Conservation (phyloP, 2,888 invertebrate genomes). For the Megalurothrips usitatus region DNA sequence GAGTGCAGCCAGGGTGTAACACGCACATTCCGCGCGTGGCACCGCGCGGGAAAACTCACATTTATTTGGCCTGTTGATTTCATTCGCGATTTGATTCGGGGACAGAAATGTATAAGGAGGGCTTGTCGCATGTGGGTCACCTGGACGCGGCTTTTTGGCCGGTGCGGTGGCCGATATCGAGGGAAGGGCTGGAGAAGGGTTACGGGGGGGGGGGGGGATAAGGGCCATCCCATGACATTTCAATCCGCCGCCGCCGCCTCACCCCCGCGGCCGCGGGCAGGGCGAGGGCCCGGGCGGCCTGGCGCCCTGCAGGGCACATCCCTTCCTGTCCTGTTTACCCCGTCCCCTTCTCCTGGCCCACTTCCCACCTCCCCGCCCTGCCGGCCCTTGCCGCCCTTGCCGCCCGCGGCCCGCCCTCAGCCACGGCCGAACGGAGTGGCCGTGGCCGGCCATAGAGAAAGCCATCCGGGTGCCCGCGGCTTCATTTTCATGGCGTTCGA, state of each 20-base stretch:
- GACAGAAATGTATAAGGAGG: no score
- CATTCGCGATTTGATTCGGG: no score
- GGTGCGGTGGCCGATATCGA: neutral
- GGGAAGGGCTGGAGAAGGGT: neutral
- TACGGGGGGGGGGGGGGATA: neutral
- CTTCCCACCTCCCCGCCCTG: neutral
- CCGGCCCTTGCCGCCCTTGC: neutral
- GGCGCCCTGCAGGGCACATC: no score
- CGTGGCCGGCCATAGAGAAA: neutral
- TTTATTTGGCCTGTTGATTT: no score
- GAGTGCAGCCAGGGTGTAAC: no score
- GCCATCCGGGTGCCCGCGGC: neutral
- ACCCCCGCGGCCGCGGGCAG: neutral
- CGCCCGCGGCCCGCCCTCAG: neutral
- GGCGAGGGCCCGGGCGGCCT: no score
- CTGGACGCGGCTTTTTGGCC: neutral
- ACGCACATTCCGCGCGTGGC: no score
- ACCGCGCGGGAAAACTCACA: no score
- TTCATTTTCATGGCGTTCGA: neutral
- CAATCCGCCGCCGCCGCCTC: constrained; percentile 13
- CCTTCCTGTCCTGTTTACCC: no score
- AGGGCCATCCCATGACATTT: neutral
- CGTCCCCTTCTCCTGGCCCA: neutral
- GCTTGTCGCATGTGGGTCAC: neutral
- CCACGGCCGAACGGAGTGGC: neutral